Conservation (phyloP, 92 coral and sea anemone species). For the Ricordea florida region DNA sequence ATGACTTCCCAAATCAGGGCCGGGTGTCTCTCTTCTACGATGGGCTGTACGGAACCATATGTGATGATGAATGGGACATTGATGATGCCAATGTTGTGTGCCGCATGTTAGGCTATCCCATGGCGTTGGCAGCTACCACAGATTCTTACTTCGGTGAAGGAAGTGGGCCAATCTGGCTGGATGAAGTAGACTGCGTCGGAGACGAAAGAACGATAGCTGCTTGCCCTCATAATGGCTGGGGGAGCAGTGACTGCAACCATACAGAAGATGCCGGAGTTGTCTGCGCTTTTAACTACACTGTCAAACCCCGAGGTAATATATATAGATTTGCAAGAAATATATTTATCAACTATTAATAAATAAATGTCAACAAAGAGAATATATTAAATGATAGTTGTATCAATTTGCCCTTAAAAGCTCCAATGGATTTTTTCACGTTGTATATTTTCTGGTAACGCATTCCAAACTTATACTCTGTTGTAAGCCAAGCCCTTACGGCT, state of each 20-base stretch:
- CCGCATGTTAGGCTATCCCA: constrained; percentile 55
- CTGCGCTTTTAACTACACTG: constrained; percentile 31
- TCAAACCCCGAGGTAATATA: constrained; percentile 17
- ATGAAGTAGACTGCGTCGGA: constrained; percentile 72
- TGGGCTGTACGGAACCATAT: constrained; percentile 53
- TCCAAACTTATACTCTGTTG: too few relatives aligned
- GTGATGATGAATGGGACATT: constrained; percentile 57
- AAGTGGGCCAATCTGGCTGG: constrained; percentile 52
- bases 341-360: neutral
- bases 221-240: constrained; percentile 52
- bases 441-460: too few relatives aligned
- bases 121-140: constrained; percentile 1
- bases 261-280: constrained; percentile 73
- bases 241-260: constrained; percentile 51
- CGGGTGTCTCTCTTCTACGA: constrained; percentile 46
- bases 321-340: neutral
- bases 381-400: too few relatives aligned
- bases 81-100: constrained; percentile 64
- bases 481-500: too few relatives aligned
- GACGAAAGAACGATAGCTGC: constrained; percentile 38
- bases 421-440: too few relatives aligned
- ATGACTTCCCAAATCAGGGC: constrained; percentile 21
- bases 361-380: neutral
- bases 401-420: too few relatives aligned
- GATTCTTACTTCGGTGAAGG: constrained; percentile 11